Percentiles rank a stretch among this genome's conserved stretches.
Conservation (phyloP, 2,113 vertebrate genomes). For the Silurus glanis region DNA sequence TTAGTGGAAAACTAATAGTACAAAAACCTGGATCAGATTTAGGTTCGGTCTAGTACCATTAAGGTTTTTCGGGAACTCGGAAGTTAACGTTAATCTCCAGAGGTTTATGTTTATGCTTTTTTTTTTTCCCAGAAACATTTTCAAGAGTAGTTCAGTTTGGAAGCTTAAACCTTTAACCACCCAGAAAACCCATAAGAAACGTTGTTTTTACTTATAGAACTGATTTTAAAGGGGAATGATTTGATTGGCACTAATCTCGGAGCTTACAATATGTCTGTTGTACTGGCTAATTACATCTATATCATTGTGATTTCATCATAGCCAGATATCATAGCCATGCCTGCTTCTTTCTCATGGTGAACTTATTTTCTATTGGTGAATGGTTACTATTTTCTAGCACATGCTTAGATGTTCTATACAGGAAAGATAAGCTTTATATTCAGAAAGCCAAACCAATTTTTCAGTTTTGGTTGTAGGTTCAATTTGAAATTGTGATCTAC, state of each 20-base stretch:
- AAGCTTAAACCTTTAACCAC: background rate
- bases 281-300: background rate
- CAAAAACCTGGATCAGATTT: background rate
- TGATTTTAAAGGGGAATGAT: background rate
- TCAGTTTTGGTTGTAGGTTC: background rate
- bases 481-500: background rate
- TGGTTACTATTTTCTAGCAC: too few relatives aligned
- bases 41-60: background rate
- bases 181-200: background rate
- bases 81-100: background rate
- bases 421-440: background rate
- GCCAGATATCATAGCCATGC: background rate
- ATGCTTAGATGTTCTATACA: background rate
- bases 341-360: background rate
- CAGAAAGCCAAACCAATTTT: background rate
- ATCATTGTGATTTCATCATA: conserved; percentile 1
- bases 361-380: background rate
- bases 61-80: background rate
- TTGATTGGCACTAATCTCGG: background rate
- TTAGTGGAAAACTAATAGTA: too few relatives aligned
- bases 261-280: background rate
- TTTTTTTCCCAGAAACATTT: background rate
- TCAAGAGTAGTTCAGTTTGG: background rate
- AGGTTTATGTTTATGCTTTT: background rate
- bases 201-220: background rate